Conservation (phyloP, 2,113 vertebrate species). For the Vimba vimba region DNA sequence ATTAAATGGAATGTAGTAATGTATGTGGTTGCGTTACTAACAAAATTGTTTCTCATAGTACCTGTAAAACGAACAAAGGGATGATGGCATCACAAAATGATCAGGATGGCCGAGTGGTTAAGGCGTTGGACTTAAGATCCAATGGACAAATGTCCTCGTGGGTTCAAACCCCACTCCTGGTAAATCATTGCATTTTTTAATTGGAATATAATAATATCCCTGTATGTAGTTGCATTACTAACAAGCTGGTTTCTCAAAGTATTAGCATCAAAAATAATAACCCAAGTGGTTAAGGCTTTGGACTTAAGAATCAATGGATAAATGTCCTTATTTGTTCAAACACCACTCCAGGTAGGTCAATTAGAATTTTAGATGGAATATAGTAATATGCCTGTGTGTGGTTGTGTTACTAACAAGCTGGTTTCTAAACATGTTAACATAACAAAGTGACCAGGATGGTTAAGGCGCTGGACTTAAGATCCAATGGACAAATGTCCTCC, state of each 20-base stretch:
- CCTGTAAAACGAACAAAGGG: not conserved
- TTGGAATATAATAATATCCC: not conserved
- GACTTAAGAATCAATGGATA: too few species aligned
- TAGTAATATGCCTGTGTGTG: too few species aligned
- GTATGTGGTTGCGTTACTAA: not conserved
- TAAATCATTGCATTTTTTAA: not conserved
- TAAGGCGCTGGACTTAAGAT: not conserved
- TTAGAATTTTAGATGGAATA: too few species aligned
- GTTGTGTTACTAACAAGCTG: too few species aligned
- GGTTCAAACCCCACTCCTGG: conserved; percentile 3
- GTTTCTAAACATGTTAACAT: too few species aligned
- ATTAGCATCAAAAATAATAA: too few species aligned
- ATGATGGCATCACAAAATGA: fast-evolving
- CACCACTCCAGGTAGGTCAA: too few species aligned
- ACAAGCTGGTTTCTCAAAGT: not conserved
- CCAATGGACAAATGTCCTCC: not conserved
- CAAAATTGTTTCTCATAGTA: not conserved
- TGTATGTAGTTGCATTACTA: not conserved
- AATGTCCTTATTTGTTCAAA: too few species aligned
- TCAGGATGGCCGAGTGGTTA: conserved; percentile 24
- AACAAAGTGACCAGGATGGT: too few species aligned
- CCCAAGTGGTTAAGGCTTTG: too few species aligned
- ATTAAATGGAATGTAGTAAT: too few species aligned
- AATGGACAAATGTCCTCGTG: conserved; percentile 4
- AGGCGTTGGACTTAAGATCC: conserved; percentile 8